Evolutionary conservation across 2,797 vertebrate genomes (phyloP).

Genomic region (Furcifer pardalis): DNA sequence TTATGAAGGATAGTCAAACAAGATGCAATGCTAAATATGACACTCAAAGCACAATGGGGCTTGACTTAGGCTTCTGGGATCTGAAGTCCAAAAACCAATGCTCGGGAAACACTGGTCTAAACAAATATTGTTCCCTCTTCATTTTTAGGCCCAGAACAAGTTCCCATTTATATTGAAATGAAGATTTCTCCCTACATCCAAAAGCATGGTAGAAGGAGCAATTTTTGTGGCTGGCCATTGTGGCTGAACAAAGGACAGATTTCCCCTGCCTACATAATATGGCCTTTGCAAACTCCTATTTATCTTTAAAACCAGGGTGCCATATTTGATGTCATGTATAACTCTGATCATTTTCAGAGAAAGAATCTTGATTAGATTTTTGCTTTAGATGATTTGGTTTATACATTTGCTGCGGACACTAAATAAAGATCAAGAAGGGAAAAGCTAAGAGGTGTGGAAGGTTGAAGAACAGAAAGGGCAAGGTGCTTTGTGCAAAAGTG

Average conservation of each 20-base stretch:
- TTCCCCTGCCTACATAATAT: neutral
- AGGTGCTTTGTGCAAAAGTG: neutral
- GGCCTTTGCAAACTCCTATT: accelerated
- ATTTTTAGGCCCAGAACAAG: neutral
- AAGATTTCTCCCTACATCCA: neutral
- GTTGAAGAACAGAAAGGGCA: neutral
- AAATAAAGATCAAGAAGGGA: neutral
- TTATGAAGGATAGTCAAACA: neutral
- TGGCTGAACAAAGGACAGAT: neutral
- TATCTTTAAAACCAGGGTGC: neutral
- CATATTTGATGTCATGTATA: neutral
- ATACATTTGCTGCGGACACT: neutral
- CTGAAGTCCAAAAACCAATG: no score
- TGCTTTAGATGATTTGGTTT: neutral
- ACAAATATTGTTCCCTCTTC: neutral
- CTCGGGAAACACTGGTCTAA: no score
- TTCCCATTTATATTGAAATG: neutral
- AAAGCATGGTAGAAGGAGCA: neutral
- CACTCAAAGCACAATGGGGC: no score
- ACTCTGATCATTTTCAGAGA: neutral
- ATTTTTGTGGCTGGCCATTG: neutral
- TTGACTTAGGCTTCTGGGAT: no score
- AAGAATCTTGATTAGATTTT: neutral
- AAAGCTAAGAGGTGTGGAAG: neutral
- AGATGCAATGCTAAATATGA: neutral